Percentiles rank a stretch among this genome's conserved stretches.
phyloP scores from a whole-genome alignment of 2,888 invertebrate species.

The Entomobrya multifasciata region DNA sequence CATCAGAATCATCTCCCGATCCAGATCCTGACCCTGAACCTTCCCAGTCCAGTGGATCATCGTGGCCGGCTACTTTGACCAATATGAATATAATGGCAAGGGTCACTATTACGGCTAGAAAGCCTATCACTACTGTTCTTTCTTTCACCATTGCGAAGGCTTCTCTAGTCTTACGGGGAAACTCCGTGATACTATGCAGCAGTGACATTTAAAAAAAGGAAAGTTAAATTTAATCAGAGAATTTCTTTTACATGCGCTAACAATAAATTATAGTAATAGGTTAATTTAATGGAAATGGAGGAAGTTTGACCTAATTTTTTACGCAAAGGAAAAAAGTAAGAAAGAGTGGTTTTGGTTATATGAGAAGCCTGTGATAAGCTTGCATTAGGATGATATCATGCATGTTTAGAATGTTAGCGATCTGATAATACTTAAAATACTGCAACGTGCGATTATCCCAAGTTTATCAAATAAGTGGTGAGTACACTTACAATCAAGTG shows the following conservation, averaged over 20 bases:
- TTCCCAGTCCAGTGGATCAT: constrained; percentile 82
- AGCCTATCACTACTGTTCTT: constrained; percentile 77
- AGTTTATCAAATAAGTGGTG: constrained; percentile 13
- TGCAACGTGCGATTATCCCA: constrained; percentile 6
- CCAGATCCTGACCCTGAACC: constrained; percentile 83
- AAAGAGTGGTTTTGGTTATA: constrained; percentile 39
- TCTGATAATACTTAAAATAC: not conserved
- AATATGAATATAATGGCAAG: constrained; percentile 76
- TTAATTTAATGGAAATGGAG: not conserved
- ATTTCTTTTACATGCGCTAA: not conserved
- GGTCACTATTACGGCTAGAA: constrained; percentile 75
- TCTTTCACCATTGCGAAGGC: constrained; percentile 72
- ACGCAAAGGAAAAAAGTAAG: constrained; percentile 24
- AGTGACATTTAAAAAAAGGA: not conserved
- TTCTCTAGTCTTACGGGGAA: not conserved
- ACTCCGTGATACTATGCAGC: not conserved
- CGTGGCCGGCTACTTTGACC: constrained; percentile 75
- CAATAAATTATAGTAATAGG: not conserved
- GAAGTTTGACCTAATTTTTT: constrained; percentile 52
- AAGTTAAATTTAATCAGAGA: constrained; percentile 12
- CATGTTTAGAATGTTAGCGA: too few relatives aligned
- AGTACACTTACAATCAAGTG: constrained; percentile 8
- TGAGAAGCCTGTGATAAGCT: too few relatives aligned
- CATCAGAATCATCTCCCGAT: constrained; percentile 83
- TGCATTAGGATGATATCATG: too few relatives aligned